Evolutionary conservation across 2,888 invertebrate genomes (phyloP).

Genomic region (Mesorhabditis belari): DNA sequence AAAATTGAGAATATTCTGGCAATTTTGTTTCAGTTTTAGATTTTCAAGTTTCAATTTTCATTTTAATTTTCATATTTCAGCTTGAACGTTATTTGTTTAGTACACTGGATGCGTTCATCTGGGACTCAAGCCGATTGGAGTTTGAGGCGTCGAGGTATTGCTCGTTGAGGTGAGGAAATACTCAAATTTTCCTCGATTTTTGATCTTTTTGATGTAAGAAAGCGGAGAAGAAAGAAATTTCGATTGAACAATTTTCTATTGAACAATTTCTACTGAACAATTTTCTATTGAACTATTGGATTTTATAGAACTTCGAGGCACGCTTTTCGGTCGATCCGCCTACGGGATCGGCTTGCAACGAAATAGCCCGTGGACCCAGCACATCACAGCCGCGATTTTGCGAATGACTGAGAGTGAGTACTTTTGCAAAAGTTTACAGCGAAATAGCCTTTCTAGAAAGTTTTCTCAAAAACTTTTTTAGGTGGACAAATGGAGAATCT

Average conservation of each 20-base stretch:
- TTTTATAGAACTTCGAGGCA: too few species aligned
- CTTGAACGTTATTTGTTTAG: too few species aligned
- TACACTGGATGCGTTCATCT: slow-evolving; percentile 93
- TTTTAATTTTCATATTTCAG: too few species aligned
- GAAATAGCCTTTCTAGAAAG: not conserved
- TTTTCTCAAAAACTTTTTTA: slow-evolving; percentile 53
- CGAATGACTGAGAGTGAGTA: slow-evolving; percentile 42
- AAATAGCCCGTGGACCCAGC: slow-evolving; percentile 48
- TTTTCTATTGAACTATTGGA: too few species aligned
- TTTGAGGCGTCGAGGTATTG: slow-evolving; percentile 93
- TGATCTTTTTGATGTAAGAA: too few species aligned
- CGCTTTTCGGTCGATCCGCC: slow-evolving; percentile 61
- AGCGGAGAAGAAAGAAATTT: too few species aligned
- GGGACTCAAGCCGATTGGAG: slow-evolving; percentile 97
- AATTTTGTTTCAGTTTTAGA: too few species aligned
- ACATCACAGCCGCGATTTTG: slow-evolving; percentile 45
- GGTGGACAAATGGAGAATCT: slow-evolving; percentile 94
- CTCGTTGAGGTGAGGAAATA: slow-evolving; percentile 14
- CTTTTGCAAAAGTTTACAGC: not conserved
- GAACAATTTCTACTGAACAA: too few species aligned
- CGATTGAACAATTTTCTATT: too few species aligned
- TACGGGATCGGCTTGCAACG: slow-evolving; percentile 50
- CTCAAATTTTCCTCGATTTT: not conserved
- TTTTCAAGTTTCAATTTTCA: too few species aligned
- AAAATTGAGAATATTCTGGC: too few species aligned